Evolutionary conservation across 2,888 invertebrate genomes (phyloP), one percentile per base, ranked within the genome.

Genomic region (Candidula unifasciata): DNA sequence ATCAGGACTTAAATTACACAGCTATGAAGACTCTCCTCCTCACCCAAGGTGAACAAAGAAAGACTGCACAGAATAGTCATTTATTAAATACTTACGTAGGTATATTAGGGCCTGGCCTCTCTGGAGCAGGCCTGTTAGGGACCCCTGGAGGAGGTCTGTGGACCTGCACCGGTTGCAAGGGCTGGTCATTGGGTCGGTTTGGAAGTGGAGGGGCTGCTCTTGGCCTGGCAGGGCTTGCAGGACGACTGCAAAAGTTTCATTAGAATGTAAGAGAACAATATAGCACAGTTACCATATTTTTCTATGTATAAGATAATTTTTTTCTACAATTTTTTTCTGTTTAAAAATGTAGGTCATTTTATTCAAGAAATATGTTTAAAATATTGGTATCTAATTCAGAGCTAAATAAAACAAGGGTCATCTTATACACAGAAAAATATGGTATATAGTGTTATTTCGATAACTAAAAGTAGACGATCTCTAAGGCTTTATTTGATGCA

Each of bases 121-220:
- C 87, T 16, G 91, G 91, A 6, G 91, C 92, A 2, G 91, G 91
- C 69, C 91, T 86, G 68, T 87, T 87, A 68, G 92, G 92, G 27
- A 91, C 86, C 18, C 89, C 89, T 1, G 92, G 92, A 3, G 92
- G 92, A 8, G 92, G 90, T 60, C 92, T 88, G 13, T 74, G 73
- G 16, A 27, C 27, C 73, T 74, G 73, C n/a, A 88, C 87, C 18
- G 92, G 93, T 82, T 91, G 89, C 44, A 87, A 74, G 27, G 86
- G 80, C 77, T 83, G 86, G 95, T 95, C 86, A 95, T 90, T 86
- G 88, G 93, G 86, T 90, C 93, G 86, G 91, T 92, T 85, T 86
- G 93, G 89, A 84, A 93, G 85, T 83, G 97, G 91, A 57, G 91
- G 91, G 66, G 91, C 79, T 96, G 97, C 86, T 44, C 96, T 90